phyloP scores from a whole-genome alignment of 2,888 invertebrate species.

The Limnephilus lunatus region DNA sequence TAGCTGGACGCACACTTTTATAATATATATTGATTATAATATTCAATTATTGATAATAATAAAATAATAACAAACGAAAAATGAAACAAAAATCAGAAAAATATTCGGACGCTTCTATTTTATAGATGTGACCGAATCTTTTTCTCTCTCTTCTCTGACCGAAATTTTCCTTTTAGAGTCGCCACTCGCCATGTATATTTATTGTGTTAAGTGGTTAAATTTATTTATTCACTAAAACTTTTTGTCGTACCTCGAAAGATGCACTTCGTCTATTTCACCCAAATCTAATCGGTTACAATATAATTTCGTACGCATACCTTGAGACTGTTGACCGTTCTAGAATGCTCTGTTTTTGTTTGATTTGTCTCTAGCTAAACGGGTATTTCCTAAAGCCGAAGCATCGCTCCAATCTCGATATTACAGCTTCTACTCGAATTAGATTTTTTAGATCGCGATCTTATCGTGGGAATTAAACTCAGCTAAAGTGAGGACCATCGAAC shows the following conservation, averaged over 20 bases:
- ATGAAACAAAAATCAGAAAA: too few species aligned
- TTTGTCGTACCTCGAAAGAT: neutral
- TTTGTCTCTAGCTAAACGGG: neutral
- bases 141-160: too few species aligned
- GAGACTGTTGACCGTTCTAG: conserved; percentile 14
- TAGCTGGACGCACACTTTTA: too few species aligned
- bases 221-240: neutral
- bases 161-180: too few species aligned
- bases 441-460: conserved; percentile 16
- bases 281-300: neutral
- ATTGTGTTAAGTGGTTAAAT: neutral
- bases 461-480: conserved; percentile 32
- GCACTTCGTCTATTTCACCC: neutral
- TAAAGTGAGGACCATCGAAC: neutral
- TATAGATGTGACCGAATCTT: too few species aligned
- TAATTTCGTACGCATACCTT: conserved; percentile 5
- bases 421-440: neutral
- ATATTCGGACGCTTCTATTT: too few species aligned
- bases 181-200: too few species aligned
- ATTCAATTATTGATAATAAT: too few species aligned
- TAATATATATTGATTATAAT: too few species aligned
- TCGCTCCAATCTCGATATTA: neutral
- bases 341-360: neutral
- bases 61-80: too few species aligned
- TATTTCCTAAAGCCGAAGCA: conserved; percentile 8